Conservation (phyloP, 2,888 invertebrate genomes). For the Cotesia congregata region DNA sequence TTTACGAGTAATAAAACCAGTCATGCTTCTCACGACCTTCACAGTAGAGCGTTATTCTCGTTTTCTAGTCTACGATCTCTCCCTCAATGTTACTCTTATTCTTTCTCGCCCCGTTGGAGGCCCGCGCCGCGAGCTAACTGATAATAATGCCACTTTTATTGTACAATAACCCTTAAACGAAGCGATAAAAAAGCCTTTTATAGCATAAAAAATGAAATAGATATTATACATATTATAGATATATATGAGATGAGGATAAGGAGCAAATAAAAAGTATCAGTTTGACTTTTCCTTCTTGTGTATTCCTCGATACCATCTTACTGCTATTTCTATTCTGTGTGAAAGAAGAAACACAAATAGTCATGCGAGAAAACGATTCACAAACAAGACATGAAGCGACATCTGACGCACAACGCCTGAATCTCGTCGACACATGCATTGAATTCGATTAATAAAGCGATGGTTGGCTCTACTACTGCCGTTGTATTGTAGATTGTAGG, state of each 20-base stretch:
- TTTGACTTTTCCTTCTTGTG: not conserved
- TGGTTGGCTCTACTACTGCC: slow-evolving; percentile 2
- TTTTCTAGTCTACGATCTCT: slow-evolving; percentile 50
- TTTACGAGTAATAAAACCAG: slow-evolving; percentile 69
- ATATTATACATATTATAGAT: not conserved
- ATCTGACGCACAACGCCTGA: slow-evolving; percentile 57
- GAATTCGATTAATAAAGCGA: slow-evolving; percentile 23
- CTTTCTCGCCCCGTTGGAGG: slow-evolving; percentile 37
- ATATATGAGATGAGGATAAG: not conserved
- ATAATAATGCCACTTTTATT: slow-evolving; percentile 70
- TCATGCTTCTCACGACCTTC: slow-evolving; percentile 66
- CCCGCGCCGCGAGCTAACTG: slow-evolving; percentile 64
- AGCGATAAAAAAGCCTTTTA: slow-evolving; percentile 68
- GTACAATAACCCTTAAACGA: slow-evolving; percentile 70
- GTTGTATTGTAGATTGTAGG: slow-evolving; percentile 10
- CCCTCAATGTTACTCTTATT: slow-evolving; percentile 42
- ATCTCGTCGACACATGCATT: slow-evolving; percentile 41
- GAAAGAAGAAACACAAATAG: too few species aligned
- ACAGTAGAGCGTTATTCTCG: slow-evolving; percentile 45
- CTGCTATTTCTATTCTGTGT: not conserved
- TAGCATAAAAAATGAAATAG: slow-evolving; percentile 68
- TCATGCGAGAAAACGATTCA: not conserved
- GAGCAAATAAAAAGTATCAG: not conserved
- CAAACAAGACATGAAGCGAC: slow-evolving; percentile 55
- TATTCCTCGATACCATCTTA: not conserved